phyloP scores from a whole-genome alignment of 2,797 vertebrate genomes.

The Enteromius viviparus region DNA sequence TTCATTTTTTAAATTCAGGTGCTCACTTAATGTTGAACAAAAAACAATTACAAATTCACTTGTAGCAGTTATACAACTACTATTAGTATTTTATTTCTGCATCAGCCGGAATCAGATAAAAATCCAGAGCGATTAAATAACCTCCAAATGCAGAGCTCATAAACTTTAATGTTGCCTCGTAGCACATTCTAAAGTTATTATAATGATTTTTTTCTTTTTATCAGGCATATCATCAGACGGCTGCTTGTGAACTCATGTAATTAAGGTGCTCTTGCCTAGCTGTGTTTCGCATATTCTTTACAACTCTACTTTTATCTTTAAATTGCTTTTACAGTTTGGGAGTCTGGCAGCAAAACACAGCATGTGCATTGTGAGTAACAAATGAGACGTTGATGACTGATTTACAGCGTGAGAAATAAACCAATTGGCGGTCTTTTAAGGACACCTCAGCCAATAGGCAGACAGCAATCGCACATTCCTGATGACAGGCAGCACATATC shows the following conservation, averaged over 20 bases:
- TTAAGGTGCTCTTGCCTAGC: background rate
- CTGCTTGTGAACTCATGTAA: conserved; percentile 13
- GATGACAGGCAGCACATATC: conserved; percentile 33
- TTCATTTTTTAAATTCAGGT: background rate
- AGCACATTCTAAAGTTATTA: conserved; percentile 9
- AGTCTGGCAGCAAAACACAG: conserved; percentile 33
- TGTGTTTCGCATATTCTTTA: conserved; percentile 22
- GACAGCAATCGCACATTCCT: conserved; percentile 31
- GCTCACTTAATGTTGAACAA: background rate
- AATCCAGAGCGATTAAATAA: background rate
- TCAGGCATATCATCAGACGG: conserved; percentile 11
- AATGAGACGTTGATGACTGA: conserved; percentile 42
- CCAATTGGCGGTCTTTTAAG: conserved; percentile 33
- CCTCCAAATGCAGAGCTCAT: background rate
- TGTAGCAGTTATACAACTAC: no score
- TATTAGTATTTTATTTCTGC: background rate
- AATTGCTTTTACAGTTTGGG: conserved; percentile 34
- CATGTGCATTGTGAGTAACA: background rate
- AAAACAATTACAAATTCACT: background rate
- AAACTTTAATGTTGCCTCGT: background rate
- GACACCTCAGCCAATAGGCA: conserved; percentile 40
- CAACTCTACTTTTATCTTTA: conserved; percentile 34
- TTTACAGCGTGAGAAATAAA: conserved; percentile 41
- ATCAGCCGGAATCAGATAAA: conserved; percentile 2
- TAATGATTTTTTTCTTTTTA: conserved; percentile 1